Evolutionary conservation across 1,140 invertebrate species (phyloP), one percentile per base, ranked within the genome.

Genomic region (Macrostomum lignano): DNA sequence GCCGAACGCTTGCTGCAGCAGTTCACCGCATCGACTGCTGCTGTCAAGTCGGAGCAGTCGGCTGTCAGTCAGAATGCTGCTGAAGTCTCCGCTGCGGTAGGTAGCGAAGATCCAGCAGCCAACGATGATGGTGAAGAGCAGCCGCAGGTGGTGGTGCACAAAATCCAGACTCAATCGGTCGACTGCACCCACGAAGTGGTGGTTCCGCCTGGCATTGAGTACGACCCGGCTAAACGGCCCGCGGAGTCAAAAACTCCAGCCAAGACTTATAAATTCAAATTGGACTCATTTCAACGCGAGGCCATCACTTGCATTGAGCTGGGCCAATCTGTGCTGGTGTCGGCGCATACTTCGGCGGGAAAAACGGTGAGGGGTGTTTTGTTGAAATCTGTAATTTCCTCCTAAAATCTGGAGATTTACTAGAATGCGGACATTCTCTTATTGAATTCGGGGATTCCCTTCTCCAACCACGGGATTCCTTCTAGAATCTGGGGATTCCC

Each of bases 331-430:
- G 86, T 96, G 7, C 63, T 98, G 14, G 88, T 98, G 0, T 93
- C 86, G 1, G 88, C 91, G 19, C 91, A 98, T 53, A 98, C 91
- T 3, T 96, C 86, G n/a, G 86, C 91, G 38, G 91, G 91, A 29
- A 96, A 98, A 69, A 96, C 88, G 31, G 88, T 94, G 14, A 81
- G 93, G 22, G 88, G 84, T 21, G 74, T 70, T 35, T 46, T 42
- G 39, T 36, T 43, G 31, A 33, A 6, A 33, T 23, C 6, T 7
- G 14, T 9, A 22, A 21, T 33, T 13, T 17, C 7, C 6, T 30
- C 7, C 7, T 13, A 11, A 7, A 13, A 7, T 30, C 11, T 11
- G 6, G 13, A 7, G 11, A 7, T 7, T 13, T 30, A 30, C 7
- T 7, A 30, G 11, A 7, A 7, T 7, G 7, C 11, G 7, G 7